A percentile compares a stretch with the other conserved stretches of the same genome.
Evolutionary conservation across 2,888 invertebrate species (phyloP).

Genomic region (Pristionchus japonicus): DNA sequence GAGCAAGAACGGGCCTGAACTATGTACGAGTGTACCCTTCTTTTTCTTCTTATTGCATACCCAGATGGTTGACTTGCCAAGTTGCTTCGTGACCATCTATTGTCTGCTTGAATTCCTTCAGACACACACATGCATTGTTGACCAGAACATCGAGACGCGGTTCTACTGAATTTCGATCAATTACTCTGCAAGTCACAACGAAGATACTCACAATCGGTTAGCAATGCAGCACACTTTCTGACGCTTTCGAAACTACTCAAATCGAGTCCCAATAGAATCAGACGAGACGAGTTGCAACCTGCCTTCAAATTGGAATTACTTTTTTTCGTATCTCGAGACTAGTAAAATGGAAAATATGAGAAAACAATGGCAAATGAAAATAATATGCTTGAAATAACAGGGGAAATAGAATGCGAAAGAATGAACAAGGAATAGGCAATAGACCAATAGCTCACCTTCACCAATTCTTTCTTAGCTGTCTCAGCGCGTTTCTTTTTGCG

Average conservation of each 20-base stretch:
- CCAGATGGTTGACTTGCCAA: slow-evolving; percentile 88
- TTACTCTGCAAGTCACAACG: not conserved
- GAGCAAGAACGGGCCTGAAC: slow-evolving; percentile 75
- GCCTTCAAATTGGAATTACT: not conserved
- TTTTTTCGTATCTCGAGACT: too few species aligned
- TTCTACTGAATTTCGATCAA: slow-evolving; percentile 51
- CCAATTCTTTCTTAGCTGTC: slow-evolving; percentile 60
- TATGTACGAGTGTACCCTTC: not conserved
- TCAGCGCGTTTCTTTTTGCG: slow-evolving; percentile 63
- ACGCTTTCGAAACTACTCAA: not conserved
- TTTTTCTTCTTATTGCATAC: slow-evolving; percentile 72
- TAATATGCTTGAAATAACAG: too few species aligned
- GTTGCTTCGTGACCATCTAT: slow-evolving; percentile 89
- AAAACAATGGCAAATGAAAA: too few species aligned
- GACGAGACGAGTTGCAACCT: not conserved
- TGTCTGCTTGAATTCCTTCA: slow-evolving; percentile 82
- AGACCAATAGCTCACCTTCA: slow-evolving; percentile 50
- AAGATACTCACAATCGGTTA: not conserved
- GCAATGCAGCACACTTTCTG: not conserved
- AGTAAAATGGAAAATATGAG: too few species aligned
- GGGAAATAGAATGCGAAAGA: too few species aligned
- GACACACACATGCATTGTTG: slow-evolving; percentile 89
- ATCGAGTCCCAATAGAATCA: not conserved
- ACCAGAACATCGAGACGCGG: slow-evolving; percentile 73
- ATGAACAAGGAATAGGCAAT: too few species aligned